phyloP scores from a whole-genome alignment of 2,113 vertebrate species.

The Tonatia bakeri region DNA sequence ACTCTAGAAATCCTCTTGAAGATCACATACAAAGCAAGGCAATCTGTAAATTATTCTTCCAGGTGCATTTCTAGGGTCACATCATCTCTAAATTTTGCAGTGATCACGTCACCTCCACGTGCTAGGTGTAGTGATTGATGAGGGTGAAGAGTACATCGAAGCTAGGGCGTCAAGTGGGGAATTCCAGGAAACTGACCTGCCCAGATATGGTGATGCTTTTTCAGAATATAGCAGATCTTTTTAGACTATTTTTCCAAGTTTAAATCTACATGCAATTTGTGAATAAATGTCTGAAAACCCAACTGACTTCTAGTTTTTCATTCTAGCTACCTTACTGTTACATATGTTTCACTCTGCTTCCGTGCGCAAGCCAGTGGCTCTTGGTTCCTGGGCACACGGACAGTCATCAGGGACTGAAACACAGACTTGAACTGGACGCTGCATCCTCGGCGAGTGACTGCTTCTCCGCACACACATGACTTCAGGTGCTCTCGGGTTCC shows the following conservation, averaged over 20 bases:
- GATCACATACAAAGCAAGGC: neutral
- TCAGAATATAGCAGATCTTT: neutral
- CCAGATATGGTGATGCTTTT: neutral
- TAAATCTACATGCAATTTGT: neutral
- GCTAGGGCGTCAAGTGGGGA: neutral
- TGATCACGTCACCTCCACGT: neutral
- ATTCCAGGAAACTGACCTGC: neutral
- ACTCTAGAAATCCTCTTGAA: neutral
- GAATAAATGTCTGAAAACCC: neutral
- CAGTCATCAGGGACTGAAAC: rapidly evolving
- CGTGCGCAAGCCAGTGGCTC: rapidly evolving
- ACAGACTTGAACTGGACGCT: rapidly evolving
- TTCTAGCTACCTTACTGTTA: neutral
- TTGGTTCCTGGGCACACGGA: neutral
- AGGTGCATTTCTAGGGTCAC: neutral
- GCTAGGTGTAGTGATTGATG: rapidly evolving
- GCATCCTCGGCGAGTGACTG: rapidly evolving
- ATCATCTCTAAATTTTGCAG: neutral
- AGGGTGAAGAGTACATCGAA: rapidly evolving
- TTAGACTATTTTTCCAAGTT: neutral
- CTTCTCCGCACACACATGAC: neutral
- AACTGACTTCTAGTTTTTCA: neutral
- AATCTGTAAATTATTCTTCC: neutral
- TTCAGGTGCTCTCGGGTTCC: neutral
- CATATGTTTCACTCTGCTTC: rapidly evolving